Evolutionary conservation across 2,797 vertebrate genomes (phyloP), one percentile per base, ranked within the genome.

Genomic region (Melopsittacus undulatus): DNA sequence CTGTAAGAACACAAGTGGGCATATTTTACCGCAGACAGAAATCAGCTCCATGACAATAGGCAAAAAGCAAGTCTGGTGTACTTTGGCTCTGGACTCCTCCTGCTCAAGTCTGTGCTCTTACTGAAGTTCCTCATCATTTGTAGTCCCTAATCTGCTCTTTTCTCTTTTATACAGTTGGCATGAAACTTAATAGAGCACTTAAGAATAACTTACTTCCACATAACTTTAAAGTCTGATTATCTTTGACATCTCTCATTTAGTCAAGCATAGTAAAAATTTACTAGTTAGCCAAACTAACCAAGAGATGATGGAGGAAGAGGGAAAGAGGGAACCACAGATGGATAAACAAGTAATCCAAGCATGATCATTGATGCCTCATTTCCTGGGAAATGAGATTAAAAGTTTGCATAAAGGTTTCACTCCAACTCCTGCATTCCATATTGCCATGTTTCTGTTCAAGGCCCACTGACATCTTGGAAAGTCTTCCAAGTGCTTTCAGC

Each of bases 301-400:
- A 75, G 21, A 20, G 10, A 83, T 0, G 1, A 64, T 2, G 26
- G 30, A 64, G n/a, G 51, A 67, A 83, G 72, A 10, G 19, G 7
- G 27, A 7, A 5, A 59, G 82, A 80, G 43, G 76, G 80, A 91
- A 69, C 19, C 46, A 90, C 49, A 92, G 77, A 88, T 5, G 36
- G 67, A 89, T 88, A 72, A 90, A 90, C 30, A 73, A 92, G n/a
- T n/a, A 91, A 95, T 70, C 36, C 75, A 87, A 83, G 84, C 75
- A 85, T 20, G 21, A 90, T 46, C 36, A 59, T 21, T 56, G 75
- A 91, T 3, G 10, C 32, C 36, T 90, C n/a, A 76, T 78, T 91
- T 95, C 70, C 67, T 67, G 16, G 27, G 52, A 94, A 94, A 94
- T 75, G 17, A 91, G 69, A 88, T 54, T 62, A 87, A 32, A 94